Conservation (phyloP, 2,113 vertebrate genomes). For the Paraplagusia blochii region DNA sequence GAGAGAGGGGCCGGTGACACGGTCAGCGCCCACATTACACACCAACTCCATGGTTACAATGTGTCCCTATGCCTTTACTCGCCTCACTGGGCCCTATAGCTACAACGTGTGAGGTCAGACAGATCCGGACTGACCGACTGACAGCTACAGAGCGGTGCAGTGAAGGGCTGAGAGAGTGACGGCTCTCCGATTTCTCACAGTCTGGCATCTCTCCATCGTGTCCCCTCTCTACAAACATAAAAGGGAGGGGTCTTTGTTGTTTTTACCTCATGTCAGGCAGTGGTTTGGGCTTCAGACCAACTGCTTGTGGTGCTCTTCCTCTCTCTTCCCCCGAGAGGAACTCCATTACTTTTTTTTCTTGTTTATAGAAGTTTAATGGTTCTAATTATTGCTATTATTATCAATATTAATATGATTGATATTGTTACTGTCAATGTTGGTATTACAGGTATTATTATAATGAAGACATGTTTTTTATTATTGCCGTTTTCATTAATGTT, state of each 20-base stretch:
- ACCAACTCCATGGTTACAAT: slow-evolving; percentile 91
- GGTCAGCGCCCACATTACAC: slow-evolving; percentile 84
- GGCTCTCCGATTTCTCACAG: slow-evolving; percentile 52
- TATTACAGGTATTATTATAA: slow-evolving; percentile 83
- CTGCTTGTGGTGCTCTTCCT: slow-evolving; percentile 82
- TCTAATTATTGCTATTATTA: slow-evolving; percentile 81
- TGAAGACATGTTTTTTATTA: slow-evolving; percentile 75
- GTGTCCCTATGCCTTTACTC: slow-evolving; percentile 95
- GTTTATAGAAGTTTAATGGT: slow-evolving; percentile 81
- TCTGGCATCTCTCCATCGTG: slow-evolving; percentile 59
- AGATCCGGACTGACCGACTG: slow-evolving; percentile 37
- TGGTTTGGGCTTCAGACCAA: slow-evolving; percentile 72
- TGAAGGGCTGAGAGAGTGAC: slow-evolving; percentile 42
- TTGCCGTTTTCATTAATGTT: slow-evolving; percentile 76
- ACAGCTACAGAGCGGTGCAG: slow-evolving; percentile 54
- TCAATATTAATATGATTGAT: slow-evolving; percentile 81
- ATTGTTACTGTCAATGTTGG: slow-evolving; percentile 82
- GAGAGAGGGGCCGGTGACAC: slow-evolving; percentile 79
- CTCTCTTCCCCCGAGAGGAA: slow-evolving; percentile 73
- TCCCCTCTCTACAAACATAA: slow-evolving; percentile 42
- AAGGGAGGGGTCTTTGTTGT: slow-evolving; percentile 65
- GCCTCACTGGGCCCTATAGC: slow-evolving; percentile 96
- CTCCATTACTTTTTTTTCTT: slow-evolving; percentile 76
- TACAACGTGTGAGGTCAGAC: slow-evolving; percentile 84
- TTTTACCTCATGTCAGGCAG: slow-evolving; percentile 85